Evolutionary conservation across 2,113 vertebrate genomes (phyloP), one percentile per base, ranked within the genome.

Genomic region (Chionomys nivalis): DNA sequence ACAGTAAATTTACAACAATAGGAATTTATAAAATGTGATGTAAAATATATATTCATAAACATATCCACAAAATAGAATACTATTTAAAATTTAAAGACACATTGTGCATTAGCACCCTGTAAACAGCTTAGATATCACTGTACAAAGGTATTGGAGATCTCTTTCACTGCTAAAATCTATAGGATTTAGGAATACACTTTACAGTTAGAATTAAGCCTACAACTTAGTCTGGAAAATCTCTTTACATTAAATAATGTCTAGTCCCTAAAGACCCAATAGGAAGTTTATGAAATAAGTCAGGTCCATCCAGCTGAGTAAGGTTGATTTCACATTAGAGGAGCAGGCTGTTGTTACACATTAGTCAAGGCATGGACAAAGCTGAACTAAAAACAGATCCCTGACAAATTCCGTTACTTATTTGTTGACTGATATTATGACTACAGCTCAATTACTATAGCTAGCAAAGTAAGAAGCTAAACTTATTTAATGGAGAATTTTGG

Each of bases 211-310:
- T 93, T 97, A 95, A 94, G 52, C 88, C 52, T 76, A 77, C 17
- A 88, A 96, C 75, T 96, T 96, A 97, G 65, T 68, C 26, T 85
- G 68, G 42, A 21, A 96, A 96, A 95, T 90, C 70, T 79, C 55
- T 10, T 72, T 90, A 72, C 33, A 81, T 87, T 94, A 93, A 39
- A 28, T 58, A 88, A 95, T 95, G n/a, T 28, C 28, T 39, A 39
- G 21, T 78, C 42, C 3, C 47, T 92, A 52, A 89, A 91, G 81
- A 87, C 36, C 31, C 5, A 55, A 17, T 3, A 63, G 33, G 47
- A 77, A 88, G 52, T 93, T 78, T 66, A 91, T 72, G 49, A 96
- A 93, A 90, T 12, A 68, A 21, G 95, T 93, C 1, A 89, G 19
- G 91, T 3, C 66, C 39, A 55, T 10, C 21, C 36, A 75, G 19